These are phyloP conservation scores for Charanyca ferruginea DNA, from an alignment of 2,888 invertebrate genomes.

Conservation along the genomic window DNA sequence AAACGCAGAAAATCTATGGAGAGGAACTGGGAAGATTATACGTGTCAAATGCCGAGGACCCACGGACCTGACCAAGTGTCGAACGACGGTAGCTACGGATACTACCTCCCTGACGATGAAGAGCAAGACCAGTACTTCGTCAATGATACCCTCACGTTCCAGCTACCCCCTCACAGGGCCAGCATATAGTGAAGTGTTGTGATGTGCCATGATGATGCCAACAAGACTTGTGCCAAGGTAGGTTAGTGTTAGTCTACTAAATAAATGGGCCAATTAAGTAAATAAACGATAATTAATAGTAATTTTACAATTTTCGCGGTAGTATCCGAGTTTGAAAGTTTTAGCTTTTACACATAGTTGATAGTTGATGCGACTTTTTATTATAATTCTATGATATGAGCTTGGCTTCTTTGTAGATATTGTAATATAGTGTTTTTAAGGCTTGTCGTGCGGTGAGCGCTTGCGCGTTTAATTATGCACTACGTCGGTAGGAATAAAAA, in stretches of 20 bases:
- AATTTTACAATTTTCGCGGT: constrained; percentile 82
- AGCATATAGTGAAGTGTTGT: constrained; percentile 83
- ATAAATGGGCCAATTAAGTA: constrained; percentile 86
- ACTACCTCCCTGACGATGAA: constrained; percentile 85
- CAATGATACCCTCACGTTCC: constrained; percentile 88
- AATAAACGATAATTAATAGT: constrained; percentile 68
- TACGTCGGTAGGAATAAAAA: constrained; percentile 44
- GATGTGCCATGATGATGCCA: constrained; percentile 62
- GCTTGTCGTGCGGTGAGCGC: constrained; percentile 65
- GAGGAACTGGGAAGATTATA: constrained; percentile 81
- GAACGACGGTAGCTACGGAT: constrained; percentile 87
- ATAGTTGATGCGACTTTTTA: constrained; percentile 76
- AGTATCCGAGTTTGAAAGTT: constrained; percentile 74
- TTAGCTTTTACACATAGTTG: constrained; percentile 86
- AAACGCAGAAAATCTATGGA: constrained; percentile 88
- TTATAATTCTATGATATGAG: constrained; percentile 74
- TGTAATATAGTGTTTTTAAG: constrained; percentile 74
- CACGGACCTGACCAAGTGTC: constrained; percentile 80
- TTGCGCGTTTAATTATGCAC: constrained; percentile 55
- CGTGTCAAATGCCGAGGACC: constrained; percentile 78
- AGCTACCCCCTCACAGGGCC: constrained; percentile 85
- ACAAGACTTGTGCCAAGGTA: constrained; percentile 65
- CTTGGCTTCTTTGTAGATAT: constrained; percentile 86
- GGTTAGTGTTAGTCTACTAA: constrained; percentile 72
- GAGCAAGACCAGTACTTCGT: constrained; percentile 84